Percentiles rank a stretch among this genome's conserved stretches.
These are phyloP conservation scores for Serinus canaria DNA, from an alignment of 2,113 vertebrate species.

Conservation along the genomic window DNA sequence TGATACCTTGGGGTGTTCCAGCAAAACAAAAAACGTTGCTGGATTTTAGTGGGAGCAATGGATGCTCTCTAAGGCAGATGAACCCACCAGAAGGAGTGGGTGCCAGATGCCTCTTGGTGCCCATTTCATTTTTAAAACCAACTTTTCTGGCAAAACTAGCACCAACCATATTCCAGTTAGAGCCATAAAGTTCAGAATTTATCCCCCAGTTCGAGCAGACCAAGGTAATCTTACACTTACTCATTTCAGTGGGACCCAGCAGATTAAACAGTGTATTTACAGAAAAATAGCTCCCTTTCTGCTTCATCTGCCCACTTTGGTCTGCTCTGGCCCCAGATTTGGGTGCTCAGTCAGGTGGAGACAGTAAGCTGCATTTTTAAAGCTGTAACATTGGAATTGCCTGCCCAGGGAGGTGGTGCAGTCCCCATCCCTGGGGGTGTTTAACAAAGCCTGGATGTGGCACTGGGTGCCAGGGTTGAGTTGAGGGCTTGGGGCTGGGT, in stretches of 20 bases:
- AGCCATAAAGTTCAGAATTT: not conserved
- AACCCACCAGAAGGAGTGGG: not conserved
- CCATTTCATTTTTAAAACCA: not conserved
- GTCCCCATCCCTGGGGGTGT: not conserved
- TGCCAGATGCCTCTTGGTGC: not conserved
- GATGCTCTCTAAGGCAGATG: not conserved
- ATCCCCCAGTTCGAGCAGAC: not conserved
- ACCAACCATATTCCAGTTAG: not conserved
- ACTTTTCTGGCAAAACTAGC: not conserved
- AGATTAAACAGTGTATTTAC: not conserved
- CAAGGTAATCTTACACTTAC: not conserved
- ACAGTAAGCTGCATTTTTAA: not conserved
- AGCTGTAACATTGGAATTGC: not conserved
- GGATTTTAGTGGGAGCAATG: not conserved
- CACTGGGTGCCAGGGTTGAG: not conserved
- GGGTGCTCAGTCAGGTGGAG: not conserved
- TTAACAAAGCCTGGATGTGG: not conserved
- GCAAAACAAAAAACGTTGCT: not conserved
- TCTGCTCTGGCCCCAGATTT: not conserved
- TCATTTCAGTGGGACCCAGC: not conserved
- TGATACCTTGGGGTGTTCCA: not conserved
- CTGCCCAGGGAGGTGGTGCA: not conserved
- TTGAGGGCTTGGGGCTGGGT: not conserved
- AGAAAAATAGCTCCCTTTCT: not conserved
- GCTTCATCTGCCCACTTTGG: not conserved